phyloP scores from a whole-genome alignment of 2,888 invertebrate genomes.

The Mesoligia furuncula region DNA sequence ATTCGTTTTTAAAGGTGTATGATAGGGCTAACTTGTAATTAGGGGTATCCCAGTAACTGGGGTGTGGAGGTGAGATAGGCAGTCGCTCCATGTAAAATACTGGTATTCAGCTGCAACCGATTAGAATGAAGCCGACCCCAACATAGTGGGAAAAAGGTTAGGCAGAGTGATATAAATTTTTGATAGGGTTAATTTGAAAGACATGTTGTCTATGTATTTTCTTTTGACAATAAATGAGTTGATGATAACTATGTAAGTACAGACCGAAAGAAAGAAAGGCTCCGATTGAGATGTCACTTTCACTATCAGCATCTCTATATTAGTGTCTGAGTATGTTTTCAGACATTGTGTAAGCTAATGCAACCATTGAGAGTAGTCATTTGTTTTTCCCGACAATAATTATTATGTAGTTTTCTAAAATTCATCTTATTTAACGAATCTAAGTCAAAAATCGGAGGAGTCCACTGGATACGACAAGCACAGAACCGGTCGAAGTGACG shows the following conservation, averaged over 20 bases:
- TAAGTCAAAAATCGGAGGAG: neutral
- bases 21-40: neutral
- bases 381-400: neutral
- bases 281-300: slow-evolving; percentile 27
- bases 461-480: neutral
- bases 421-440: neutral
- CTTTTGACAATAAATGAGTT: neutral
- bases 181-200: neutral
- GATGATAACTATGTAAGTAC: neutral
- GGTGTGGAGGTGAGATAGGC: neutral
- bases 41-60: neutral
- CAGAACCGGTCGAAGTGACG: neutral
- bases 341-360: neutral
- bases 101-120: neutral
- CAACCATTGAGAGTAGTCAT: neutral
- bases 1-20: neutral
- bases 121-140: neutral
- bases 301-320: neutral
- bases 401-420: neutral
- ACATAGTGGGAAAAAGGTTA: neutral
- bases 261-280: slow-evolving; percentile 1
- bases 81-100: neutral
- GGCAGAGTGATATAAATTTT: neutral
- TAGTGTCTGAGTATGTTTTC: neutral
- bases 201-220: neutral